These are phyloP conservation scores for Cheiracanthium punctorium DNA, from an alignment of 2,888 invertebrate species.

Conservation along the genomic window DNA sequence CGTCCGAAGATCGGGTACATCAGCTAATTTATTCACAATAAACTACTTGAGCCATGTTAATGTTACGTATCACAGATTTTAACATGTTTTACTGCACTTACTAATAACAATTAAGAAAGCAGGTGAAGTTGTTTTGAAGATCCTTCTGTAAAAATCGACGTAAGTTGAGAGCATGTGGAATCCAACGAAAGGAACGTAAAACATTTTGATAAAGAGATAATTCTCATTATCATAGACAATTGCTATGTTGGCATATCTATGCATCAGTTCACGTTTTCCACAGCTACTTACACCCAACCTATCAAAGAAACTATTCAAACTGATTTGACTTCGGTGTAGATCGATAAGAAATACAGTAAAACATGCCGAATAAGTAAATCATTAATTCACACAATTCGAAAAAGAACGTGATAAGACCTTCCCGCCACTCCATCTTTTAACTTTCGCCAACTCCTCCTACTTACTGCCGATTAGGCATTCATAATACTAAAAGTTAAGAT, in stretches of 20 bases:
- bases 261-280: slow-evolving; percentile 42
- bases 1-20: too few species aligned
- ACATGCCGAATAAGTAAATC: slow-evolving; percentile 37
- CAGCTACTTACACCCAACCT: slow-evolving; percentile 45
- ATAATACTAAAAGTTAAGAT: slow-evolving; percentile 45
- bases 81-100: too few species aligned
- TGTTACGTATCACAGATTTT: too few species aligned
- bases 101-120: too few species aligned
- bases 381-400: slow-evolving; percentile 53
- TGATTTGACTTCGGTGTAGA: slow-evolving; percentile 40
- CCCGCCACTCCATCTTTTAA: slow-evolving; percentile 55
- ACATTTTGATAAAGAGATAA: slow-evolving; percentile 35
- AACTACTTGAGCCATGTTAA: too few species aligned
- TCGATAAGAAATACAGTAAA: slow-evolving; percentile 53
- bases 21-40: too few species aligned
- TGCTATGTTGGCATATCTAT: neutral
- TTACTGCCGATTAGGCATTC: slow-evolving; percentile 47
- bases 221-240: slow-evolving; percentile 21
- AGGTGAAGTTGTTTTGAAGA: too few species aligned
- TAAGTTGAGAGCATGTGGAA: too few species aligned
- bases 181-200: neutral
- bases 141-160: too few species aligned
- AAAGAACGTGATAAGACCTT: slow-evolving; percentile 59
- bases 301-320: slow-evolving; percentile 49
- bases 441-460: slow-evolving; percentile 53